Evolutionary conservation across 2,113 vertebrate species (phyloP), one percentile per base, ranked within the genome.

Genomic region (Lycaon pictus): DNA sequence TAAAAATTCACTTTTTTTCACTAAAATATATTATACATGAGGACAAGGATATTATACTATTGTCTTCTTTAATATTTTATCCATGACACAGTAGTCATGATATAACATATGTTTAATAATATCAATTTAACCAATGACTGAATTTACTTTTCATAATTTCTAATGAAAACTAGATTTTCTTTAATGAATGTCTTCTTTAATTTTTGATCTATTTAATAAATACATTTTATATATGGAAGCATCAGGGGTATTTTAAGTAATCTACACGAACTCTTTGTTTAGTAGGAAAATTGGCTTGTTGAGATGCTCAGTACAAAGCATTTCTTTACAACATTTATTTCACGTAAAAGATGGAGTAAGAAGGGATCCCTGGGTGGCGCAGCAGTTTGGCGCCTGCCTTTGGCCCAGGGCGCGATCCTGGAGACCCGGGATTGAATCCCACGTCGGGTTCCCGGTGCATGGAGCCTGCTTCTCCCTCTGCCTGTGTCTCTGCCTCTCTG

Each of bases 161-260:
- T 76, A 32, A 37, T 48, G 20, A 82, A 74, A 67, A 43, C 16
- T 27, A 85, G 8, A 71, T 67, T 91, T 85, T 89, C 43, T 8
- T 56, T 65, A 51, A 60, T 87, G 29, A 89, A 67, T 53, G 16
- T 9, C 89, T 84, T 84, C 51, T 53, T 62, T 22, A 79, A 65
- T 56, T 93, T 90, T 96, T 72, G 48, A 63, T 53, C 11, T 62
- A 60, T 27, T 90, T 93, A 65, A 72, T 77, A 79, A 93, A 85
- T 48, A 4, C 2, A 80, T 56, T 79, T 83, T 32, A 20, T 56
- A 74, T 37, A 37, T 80, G 48, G 71, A 72, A 80, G 32, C 2
- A 76, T 27, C 53, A 56, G 43, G 19, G 3, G 1, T 94, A 4
- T 81, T 56, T 90, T 72, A 80, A 3, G 25, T 74, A 82, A 60